Base-by-base conservation (phyloP, 2,888 invertebrate species). In the Chrysolina americana region DNA sequence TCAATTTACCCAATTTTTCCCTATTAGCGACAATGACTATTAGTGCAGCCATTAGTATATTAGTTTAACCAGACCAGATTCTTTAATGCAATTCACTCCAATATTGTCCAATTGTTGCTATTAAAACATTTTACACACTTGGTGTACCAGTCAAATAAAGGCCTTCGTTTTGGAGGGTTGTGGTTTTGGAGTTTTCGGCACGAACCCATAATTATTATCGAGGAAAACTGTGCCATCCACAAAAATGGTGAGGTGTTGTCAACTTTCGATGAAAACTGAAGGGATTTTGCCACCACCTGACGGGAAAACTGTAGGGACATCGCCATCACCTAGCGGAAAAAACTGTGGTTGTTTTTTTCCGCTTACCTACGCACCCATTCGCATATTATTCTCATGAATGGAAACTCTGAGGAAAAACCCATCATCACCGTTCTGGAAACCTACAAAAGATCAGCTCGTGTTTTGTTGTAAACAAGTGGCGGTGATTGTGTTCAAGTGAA, bases 1-100 rank as follows among this genome's bases (percentile, higher is more conserved):
- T 88, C 88, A 89, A 89, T 89, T 89, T 89, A 89, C 88, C 88
- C 88, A 89, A 89, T 89, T 88, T 88, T 89, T 88, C 88, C 88
- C 88, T 87, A 88, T 89, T 89, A 89, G 88, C 87, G 86, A 87
- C 87, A 87, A 87, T 87, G 86, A 87, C 88, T 87, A 88, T 88
- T 88, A 88, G 87, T 87, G 87, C 87, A 87, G 86, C 87, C 86
- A 87, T 87, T 87, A 87, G 87, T 87, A 86, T 87, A 87, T 87
- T 87, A 87, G 87, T 87, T 87, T 88, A 88, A 88, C 87, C 87
- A 86, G 87, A 86, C 85, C 87, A 87, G 88, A 88, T 88, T 88
- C 88, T 86, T 88, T 88, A 88, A 88, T 88, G 88, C 87, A 88
- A 88, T 88, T 87, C 88, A 88, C 85, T 87, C 87, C 88, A 88